Percentiles rank a stretch among this genome's conserved stretches.
Evolutionary conservation across 2,888 invertebrate genomes (phyloP).

Genomic region (Hyles lineata): DNA sequence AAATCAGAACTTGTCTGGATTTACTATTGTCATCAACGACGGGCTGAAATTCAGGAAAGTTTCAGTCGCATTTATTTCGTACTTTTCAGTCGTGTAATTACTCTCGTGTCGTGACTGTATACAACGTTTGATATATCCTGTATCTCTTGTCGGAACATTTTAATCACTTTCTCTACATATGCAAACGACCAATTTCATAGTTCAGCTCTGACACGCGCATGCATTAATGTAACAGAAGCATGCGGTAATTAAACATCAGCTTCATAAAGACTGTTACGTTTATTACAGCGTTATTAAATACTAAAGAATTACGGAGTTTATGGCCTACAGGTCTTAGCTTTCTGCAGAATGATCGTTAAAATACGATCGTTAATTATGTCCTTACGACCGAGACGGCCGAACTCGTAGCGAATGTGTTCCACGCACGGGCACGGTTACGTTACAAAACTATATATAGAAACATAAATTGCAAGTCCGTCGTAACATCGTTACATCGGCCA

Average conservation of each 20-base stretch:
- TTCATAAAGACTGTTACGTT: background rate
- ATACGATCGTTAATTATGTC: conserved; percentile 34
- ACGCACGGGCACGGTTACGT: conserved; percentile 30
- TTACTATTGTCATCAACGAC: too few relatives aligned
- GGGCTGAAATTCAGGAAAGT: too few relatives aligned
- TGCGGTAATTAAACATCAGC: background rate
- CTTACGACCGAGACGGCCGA: conserved; percentile 33
- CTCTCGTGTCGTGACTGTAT: too few relatives aligned
- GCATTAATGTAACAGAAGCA: background rate
- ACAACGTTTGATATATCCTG: too few relatives aligned
- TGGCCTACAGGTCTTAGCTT: background rate
- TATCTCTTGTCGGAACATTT: background rate
- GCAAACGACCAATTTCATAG: background rate
- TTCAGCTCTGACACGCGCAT: background rate
- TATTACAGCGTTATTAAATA: background rate
- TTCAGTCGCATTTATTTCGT: too few relatives aligned
- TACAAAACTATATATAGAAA: conserved; percentile 23
- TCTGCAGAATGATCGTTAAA: conserved; percentile 5
- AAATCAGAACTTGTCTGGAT: too few relatives aligned
- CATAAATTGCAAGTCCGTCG: conserved; percentile 46
- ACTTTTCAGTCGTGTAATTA: too few relatives aligned
- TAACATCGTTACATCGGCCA: conserved; percentile 53
- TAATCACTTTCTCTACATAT: background rate
- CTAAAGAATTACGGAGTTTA: conserved; percentile 5
- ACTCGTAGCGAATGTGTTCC: conserved; percentile 24